Base-by-base conservation (phyloP, 2,888 invertebrate species). In the Nemoura dubitans region DNA sequence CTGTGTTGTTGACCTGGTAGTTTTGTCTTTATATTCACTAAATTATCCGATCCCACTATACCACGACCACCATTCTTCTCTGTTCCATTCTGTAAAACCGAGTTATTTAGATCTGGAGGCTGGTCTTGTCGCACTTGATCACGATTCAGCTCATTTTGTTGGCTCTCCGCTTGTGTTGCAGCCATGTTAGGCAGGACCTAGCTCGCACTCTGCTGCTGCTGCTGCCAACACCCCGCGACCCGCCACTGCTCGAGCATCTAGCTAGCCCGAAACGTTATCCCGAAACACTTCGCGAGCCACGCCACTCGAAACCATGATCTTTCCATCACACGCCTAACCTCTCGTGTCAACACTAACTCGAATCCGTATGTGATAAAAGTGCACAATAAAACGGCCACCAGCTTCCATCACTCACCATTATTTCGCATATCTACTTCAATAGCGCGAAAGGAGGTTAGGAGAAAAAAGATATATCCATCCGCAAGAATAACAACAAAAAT, bases 121-220 rank as follows among this genome's bases (percentile, higher is more conserved):
- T 93, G 94, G 91, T 94, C 94, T 91, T 93, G 92, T 92, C 94
- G 93, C 93, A 93, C 94, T 92, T 94, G 94, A 91, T 94, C 93
- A 91, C 94, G 93, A 92, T 93, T 94, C 92, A 93, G 93, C 89
- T 95, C 95, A 94, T 95, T 95, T 93, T 95, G 95, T 93, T 95
- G 95, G 93, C 95, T 94, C 94, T 95, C 95, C 93, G 95, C 95
- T 94, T 95, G 95, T 94, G 95, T 95, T 94, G 96, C 95, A 95
- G 96, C 96, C 96, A 96, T 96, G 94, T 95, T 95, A 90, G 89
- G 89, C 92, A 92, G 92, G 91, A 92, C 92, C 92, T 91, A 91
- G 91, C 91, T 92, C 91, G 89, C 59, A 59, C 59, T 59, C 59
- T 59, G 59, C 59, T 59, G 59, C 59, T 59, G 21, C 59, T 10